phyloP scores from a whole-genome alignment of 2,888 invertebrate species.

The Augiades crinisus region DNA sequence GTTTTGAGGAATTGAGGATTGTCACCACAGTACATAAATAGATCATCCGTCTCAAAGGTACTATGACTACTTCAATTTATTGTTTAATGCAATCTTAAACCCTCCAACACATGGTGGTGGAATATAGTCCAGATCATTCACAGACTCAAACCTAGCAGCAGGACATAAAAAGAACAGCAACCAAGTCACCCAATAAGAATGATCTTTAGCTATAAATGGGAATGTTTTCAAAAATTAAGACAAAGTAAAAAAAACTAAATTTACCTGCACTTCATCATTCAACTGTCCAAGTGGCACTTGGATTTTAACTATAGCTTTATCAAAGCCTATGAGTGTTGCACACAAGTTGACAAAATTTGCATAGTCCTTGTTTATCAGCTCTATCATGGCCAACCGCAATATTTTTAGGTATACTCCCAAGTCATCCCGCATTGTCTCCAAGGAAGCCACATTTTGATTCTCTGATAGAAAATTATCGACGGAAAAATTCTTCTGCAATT shows the following conservation, averaged over 20 bases:
- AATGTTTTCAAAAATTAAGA: too few relatives aligned
- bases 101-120: too few relatives aligned
- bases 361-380: slow-evolving; percentile 98
- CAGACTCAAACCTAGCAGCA: too few relatives aligned
- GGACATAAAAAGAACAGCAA: too few relatives aligned
- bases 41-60: too few relatives aligned
- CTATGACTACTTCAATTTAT: too few relatives aligned
- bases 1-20: too few relatives aligned
- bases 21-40: too few relatives aligned
- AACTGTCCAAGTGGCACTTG: slow-evolving; percentile 90
- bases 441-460: slow-evolving; percentile 85
- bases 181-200: too few relatives aligned
- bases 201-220: too few relatives aligned
- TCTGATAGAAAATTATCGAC: slow-evolving; percentile 95
- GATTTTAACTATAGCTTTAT: slow-evolving; percentile 91
- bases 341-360: slow-evolving; percentile 98
- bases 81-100: too few relatives aligned
- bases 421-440: slow-evolving; percentile 94
- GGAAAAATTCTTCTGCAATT: slow-evolving; percentile 90
- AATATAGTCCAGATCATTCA: too few relatives aligned
- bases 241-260: neutral
- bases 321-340: slow-evolving; percentile 95
- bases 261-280: slow-evolving; percentile 91
- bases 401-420: slow-evolving; percentile 94
- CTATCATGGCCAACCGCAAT: slow-evolving; percentile 96